A percentile compares a stretch with the other conserved stretches of the same genome.
These are phyloP conservation scores for Gymnocephalus cernua DNA, from an alignment of 2,113 vertebrate species.

Conservation along the genomic window DNA sequence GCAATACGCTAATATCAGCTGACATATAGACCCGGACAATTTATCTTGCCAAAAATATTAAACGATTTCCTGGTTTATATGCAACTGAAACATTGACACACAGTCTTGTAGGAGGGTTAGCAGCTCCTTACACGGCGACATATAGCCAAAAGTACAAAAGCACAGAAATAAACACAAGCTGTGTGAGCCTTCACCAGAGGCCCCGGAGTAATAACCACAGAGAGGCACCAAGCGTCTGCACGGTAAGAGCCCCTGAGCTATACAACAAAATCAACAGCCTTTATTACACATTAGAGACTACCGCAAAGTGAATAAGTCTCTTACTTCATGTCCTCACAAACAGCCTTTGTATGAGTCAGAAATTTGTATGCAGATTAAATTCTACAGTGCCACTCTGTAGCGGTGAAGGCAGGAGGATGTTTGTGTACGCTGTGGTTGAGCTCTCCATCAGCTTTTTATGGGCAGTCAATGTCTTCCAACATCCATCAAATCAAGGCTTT, in stretches of 20 bases:
- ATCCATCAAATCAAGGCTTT: slow-evolving; percentile 71
- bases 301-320: slow-evolving; percentile 24
- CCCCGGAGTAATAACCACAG: slow-evolving; percentile 42
- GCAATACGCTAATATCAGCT: background rate
- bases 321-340: slow-evolving; percentile 42
- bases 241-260: slow-evolving; percentile 21
- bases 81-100: background rate
- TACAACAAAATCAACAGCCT: slow-evolving; percentile 45
- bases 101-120: background rate
- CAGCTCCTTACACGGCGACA: background rate
- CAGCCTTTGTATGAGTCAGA: slow-evolving; percentile 55
- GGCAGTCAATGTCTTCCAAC: slow-evolving; percentile 62
- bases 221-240: slow-evolving; percentile 11
- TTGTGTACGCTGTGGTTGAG: slow-evolving; percentile 1
- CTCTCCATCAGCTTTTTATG: slow-evolving; percentile 56
- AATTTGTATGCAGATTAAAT: slow-evolving; percentile 59
- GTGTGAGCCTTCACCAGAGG: slow-evolving; percentile 26
- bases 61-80: background rate
- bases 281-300: slow-evolving; percentile 43
- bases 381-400: slow-evolving; percentile 24
- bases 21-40: no score
- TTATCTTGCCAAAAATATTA: background rate
- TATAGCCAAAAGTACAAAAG: background rate
- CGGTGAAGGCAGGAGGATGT: slow-evolving; percentile 18
- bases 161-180: slow-evolving; percentile 42